phyloP scores from a whole-genome alignment of 2,888 invertebrate genomes.

The Agrochola macilenta region DNA sequence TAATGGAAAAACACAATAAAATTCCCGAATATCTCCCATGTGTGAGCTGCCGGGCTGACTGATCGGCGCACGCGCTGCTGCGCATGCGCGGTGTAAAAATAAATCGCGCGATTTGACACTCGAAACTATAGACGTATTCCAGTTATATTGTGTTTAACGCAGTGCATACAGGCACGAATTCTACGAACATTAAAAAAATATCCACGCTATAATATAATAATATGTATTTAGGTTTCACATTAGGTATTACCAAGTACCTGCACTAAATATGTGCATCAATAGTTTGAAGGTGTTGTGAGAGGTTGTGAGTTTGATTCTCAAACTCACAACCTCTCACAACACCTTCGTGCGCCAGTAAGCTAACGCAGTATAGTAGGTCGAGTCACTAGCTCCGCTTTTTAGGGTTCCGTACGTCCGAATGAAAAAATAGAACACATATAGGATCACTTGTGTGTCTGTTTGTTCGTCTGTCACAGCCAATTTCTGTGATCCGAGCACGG shows the following conservation, averaged over 20 bases:
- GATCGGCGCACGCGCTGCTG: slow-evolving; percentile 63
- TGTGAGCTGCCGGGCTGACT: slow-evolving; percentile 58
- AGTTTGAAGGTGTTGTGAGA: not conserved
- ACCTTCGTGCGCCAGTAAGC: not conserved
- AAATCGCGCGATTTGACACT: slow-evolving; percentile 64
- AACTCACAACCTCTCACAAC: not conserved
- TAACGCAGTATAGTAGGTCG: not conserved
- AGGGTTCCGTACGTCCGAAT: not conserved
- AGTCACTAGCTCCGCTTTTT: not conserved
- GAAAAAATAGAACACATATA: not conserved
- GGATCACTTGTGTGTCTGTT: not conserved
- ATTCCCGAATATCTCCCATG: slow-evolving; percentile 43
- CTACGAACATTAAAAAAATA: not conserved
- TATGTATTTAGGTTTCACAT: not conserved
- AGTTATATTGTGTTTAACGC: slow-evolving; percentile 11
- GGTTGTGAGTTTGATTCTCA: not conserved
- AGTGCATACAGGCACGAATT: not conserved
- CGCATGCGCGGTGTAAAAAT: slow-evolving; percentile 72
- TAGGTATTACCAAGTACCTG: not conserved
- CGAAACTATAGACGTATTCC: slow-evolving; percentile 65
- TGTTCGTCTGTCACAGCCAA: not conserved
- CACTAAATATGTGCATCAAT: not conserved
- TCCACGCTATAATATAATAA: not conserved
- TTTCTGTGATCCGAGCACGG: not conserved
- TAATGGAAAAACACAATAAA: slow-evolving; percentile 7